A percentile compares a stretch with the other conserved stretches of the same genome.
These are phyloP conservation scores for Venusia cambrica DNA, from an alignment of 2,888 invertebrate genomes.

Conservation along the genomic window DNA sequence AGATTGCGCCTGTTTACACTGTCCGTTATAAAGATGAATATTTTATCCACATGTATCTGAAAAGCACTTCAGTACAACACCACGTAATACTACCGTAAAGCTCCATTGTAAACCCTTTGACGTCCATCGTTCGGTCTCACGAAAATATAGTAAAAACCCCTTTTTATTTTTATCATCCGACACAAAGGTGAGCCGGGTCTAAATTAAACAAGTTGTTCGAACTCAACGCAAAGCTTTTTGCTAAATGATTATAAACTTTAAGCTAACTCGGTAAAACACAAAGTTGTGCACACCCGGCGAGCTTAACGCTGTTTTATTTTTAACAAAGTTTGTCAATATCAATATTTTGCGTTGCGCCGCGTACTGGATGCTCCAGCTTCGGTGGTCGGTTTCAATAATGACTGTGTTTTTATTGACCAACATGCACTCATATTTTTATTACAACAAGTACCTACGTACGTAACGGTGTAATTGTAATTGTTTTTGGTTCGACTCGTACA, in stretches of 20 bases:
- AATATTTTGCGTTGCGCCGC: slow-evolving; percentile 51
- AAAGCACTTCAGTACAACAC: neutral
- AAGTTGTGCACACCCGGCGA: slow-evolving; percentile 26
- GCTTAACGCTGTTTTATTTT: slow-evolving; percentile 31
- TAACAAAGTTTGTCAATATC: slow-evolving; percentile 45
- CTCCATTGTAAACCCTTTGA: slow-evolving; percentile 35
- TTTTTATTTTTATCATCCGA: slow-evolving; percentile 50
- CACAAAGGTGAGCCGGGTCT: slow-evolving; percentile 54
- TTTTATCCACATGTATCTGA: no score
- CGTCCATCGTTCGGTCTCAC: slow-evolving; percentile 41
- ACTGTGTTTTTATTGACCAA: slow-evolving; percentile 18
- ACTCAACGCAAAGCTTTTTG: slow-evolving; percentile 28
- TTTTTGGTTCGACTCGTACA: no score
- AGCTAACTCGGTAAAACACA: slow-evolving; percentile 31
- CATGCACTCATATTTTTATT: no score
- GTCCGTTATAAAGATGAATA: no score
- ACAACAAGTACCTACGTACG: no score
- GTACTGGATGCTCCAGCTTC: slow-evolving; percentile 38
- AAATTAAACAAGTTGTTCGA: slow-evolving; percentile 54
- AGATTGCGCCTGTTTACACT: no score
- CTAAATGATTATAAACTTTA: slow-evolving; percentile 40
- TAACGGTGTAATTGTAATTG: no score
- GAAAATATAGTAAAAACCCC: slow-evolving; percentile 41
- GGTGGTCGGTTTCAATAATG: slow-evolving; percentile 45
- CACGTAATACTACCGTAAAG: slow-evolving; percentile 3